Conservation (phyloP, 2,888 invertebrate species). For the Heliconius ethilla region DNA sequence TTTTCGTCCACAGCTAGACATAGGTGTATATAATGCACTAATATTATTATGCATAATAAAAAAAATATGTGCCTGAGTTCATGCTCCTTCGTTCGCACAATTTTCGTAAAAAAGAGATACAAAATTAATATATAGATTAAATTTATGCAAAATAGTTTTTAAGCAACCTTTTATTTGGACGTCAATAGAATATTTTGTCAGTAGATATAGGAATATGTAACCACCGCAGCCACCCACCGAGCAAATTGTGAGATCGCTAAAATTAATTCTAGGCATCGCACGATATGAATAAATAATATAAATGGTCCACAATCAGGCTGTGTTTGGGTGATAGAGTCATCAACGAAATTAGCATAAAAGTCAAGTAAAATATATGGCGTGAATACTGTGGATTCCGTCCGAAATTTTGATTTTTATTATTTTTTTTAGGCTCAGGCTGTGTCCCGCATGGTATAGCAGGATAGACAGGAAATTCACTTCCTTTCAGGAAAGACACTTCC, state of each 20-base stretch:
- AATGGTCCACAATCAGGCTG: slow-evolving; percentile 37
- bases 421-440: no score
- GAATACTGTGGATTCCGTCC: neutral
- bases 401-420: no score
- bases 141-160: neutral
- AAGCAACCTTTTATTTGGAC: neutral
- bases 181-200: slow-evolving; percentile 15
- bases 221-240: slow-evolving; percentile 27
- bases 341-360: slow-evolving; percentile 49
- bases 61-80: no score
- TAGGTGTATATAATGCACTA: no score
- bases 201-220: neutral
- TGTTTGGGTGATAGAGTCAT: slow-evolving; percentile 43
- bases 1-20: no score
- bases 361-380: slow-evolving; percentile 44
- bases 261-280: slow-evolving; percentile 35
- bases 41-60: no score
- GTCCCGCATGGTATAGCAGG: no score
- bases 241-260: slow-evolving; percentile 11
- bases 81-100: no score
- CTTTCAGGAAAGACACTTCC: no score
- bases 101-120: no score
- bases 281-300: slow-evolving; percentile 34
- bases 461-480: no score
- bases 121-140: neutral